phyloP scores from a whole-genome alignment of 2,888 invertebrate genomes.

The Cheilosia vulpina region DNA sequence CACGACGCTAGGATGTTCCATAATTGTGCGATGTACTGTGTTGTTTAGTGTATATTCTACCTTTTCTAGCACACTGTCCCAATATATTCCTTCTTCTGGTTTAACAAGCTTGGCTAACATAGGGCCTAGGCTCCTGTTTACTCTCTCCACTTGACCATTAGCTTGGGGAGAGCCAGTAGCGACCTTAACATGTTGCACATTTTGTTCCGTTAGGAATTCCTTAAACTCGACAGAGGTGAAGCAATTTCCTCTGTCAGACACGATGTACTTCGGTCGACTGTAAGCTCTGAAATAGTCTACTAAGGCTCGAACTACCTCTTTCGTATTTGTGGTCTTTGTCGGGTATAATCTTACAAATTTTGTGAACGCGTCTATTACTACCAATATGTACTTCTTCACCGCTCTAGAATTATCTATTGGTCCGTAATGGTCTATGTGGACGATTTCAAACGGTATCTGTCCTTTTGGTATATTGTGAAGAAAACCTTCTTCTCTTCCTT shows the following conservation, averaged over 20 bases:
- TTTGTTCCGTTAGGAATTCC: not conserved
- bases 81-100: constrained; percentile 24
- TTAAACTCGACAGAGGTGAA: constrained; percentile 2
- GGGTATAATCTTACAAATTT: constrained; percentile 17
- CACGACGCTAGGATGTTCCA: constrained; percentile 61
- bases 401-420: not conserved
- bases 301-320: constrained; percentile 2
- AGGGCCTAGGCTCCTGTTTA: constrained; percentile 70
- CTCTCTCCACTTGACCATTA: constrained; percentile 55
- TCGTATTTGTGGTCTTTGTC: constrained; percentile 10
- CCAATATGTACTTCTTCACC: not conserved
- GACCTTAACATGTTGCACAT: not conserved
- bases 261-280: not conserved
- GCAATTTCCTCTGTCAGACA: not conserved
- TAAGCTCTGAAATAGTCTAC: too few species aligned
- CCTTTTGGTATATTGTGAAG: not conserved
- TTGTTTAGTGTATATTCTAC: constrained; percentile 53
- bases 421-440: constrained; percentile 9
- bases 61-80: constrained; percentile 55
- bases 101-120: constrained; percentile 69
- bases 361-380: constrained; percentile 37
- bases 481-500: not conserved
- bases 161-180: constrained; percentile 4
- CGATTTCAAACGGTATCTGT: not conserved
- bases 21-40: constrained; percentile 46